Conservation (phyloP, 2,888 invertebrate genomes). For the Artemia sinica region DNA sequence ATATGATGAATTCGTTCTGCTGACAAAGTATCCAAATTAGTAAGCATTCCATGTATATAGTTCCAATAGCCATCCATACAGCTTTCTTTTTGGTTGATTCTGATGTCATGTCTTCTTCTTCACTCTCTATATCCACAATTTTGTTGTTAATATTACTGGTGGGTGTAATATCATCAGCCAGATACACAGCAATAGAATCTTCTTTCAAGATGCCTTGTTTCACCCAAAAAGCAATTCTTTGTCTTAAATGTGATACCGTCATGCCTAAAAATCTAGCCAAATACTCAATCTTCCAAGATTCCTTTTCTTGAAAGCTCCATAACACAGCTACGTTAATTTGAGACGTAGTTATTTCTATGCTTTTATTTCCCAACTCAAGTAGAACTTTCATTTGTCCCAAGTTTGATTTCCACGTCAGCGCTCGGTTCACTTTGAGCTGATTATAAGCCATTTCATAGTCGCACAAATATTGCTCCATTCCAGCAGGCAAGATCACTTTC, state of each 20-base stretch:
- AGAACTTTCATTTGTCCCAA: constrained; percentile 77
- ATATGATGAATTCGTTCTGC: constrained; percentile 86
- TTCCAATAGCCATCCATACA: constrained; percentile 94
- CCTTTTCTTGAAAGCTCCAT: constrained; percentile 78
- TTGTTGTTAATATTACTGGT: constrained; percentile 28
- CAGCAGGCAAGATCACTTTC: constrained; percentile 49
- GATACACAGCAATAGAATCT: constrained; percentile 2
- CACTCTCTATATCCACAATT: constrained; percentile 57
- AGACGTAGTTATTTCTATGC: constrained; percentile 65
- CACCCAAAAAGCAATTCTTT: constrained; percentile 84
- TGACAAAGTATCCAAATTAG: constrained; percentile 76
- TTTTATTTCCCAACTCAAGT: constrained; percentile 58
- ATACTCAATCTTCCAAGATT: constrained; percentile 69
- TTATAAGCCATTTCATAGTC: constrained; percentile 32
- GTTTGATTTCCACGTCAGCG: constrained; percentile 81
- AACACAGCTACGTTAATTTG: constrained; percentile 87
- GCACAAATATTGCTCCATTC: constrained; percentile 53
- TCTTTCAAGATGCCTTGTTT: constrained; percentile 40
- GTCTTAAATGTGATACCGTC: constrained; percentile 61
- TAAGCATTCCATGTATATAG: constrained; percentile 89
- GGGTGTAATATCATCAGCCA: background rate
- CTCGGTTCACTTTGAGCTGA: constrained; percentile 56
- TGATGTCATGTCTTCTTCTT: constrained; percentile 82
- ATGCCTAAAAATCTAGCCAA: constrained; percentile 67
- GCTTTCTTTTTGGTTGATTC: constrained; percentile 70